Conservation (phyloP, 2,888 invertebrate species). For the Eristalinus sepulchralis region DNA sequence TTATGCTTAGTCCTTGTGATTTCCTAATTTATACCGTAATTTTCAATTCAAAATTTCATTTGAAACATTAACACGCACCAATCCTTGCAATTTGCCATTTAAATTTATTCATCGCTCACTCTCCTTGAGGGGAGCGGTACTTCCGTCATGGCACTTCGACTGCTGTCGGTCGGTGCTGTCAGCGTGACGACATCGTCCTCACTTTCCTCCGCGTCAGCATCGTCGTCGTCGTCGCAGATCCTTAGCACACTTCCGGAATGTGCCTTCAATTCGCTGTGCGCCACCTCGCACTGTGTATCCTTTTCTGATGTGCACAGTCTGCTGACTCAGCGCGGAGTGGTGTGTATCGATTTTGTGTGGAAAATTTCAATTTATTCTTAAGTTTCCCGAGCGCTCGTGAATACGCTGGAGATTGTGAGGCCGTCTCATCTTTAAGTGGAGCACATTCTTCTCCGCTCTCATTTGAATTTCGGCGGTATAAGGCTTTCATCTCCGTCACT, state of each 20-base stretch:
- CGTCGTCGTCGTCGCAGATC: slow-evolving; percentile 17
- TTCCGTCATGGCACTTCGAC: not conserved
- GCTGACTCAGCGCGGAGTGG: not conserved
- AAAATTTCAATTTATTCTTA: slow-evolving; percentile 51
- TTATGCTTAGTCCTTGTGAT: slow-evolving; percentile 20
- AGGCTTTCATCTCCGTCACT: slow-evolving; percentile 7
- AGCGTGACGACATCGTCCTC: not conserved
- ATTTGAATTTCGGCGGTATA: not conserved
- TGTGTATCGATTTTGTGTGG: slow-evolving; percentile 60
- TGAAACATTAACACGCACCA: slow-evolving; percentile 16
- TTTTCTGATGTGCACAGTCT: not conserved
- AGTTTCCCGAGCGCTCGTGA: not conserved
- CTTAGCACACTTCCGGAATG: not conserved
- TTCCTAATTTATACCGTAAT: slow-evolving; percentile 15
- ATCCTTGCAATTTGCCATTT: slow-evolving; percentile 21
- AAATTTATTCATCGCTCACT: slow-evolving; percentile 62
- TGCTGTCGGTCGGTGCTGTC: not conserved
- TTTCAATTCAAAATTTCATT: slow-evolving; percentile 34
- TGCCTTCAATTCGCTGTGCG: slow-evolving; percentile 23
- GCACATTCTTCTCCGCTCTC: not conserved
- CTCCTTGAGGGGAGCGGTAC: slow-evolving; percentile 14
- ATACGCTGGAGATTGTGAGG: not conserved
- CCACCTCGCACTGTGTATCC: not conserved
- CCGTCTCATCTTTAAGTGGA: not conserved
- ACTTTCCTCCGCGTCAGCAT: too few relatives aligned